Base-by-base conservation (phyloP, 2,113 vertebrate genomes). In the Chionodraco myersi region DNA sequence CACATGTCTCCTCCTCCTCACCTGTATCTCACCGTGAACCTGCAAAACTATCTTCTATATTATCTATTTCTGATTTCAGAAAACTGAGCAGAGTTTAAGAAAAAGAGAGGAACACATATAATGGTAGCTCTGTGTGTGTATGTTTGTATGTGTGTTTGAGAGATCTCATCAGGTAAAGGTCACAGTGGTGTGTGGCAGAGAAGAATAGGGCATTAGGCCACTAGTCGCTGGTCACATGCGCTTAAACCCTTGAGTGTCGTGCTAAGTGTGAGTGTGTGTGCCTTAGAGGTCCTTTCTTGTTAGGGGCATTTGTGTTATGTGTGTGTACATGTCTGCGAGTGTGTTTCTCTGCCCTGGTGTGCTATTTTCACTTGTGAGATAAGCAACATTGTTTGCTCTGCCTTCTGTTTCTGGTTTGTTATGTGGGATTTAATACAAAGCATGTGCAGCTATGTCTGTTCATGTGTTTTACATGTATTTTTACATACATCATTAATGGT, bases 231-330 rank as follows among this genome's bases (percentile, higher is more conserved):
- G 58, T 89, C 68, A 89, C 86, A 44, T 74, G 80, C 18, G 21
- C 53, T 86, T 80, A 72, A 84, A 80, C 41, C 79, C 41, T 58
- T 76, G 36, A 80, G 77, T 83, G 54, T 84, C 80, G 77, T 86
- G 72, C 36, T 74, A 15, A 59, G 23, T 26, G 18, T 60, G 67
- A 73, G 66, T 47, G 59, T 63, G 18, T 41, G 48, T 76, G 23
- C 36, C 14, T 41, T 30, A 51, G 21, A 59, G 26, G 14, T 59
- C 58, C 2, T 26, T 16, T 63, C 49, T 49, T 49, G 8, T 34
- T 62, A 23, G 1, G n/a, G 76, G 23, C 53, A 15, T 75, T 23
- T 53, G 18, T 72, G 5, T 67, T 58, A 66, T 79, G 71, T 73
- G 14, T 62, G 34, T 68, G 34, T 45, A 15, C 14, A 6, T 63